These are phyloP conservation scores for Troides aeacus DNA, from an alignment of 2,888 invertebrate species.

Conservation along the genomic window DNA sequence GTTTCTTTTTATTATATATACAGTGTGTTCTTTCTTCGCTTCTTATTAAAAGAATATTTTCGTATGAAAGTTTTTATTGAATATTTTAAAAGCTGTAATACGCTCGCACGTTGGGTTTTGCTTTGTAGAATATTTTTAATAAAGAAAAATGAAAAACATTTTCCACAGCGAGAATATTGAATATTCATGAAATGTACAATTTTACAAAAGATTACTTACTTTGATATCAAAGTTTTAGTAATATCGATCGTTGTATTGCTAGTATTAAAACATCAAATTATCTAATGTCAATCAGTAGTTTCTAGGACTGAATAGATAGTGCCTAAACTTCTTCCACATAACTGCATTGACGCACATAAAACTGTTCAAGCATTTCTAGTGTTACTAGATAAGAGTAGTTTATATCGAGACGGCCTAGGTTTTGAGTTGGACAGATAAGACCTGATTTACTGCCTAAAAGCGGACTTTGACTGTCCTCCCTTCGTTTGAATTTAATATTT, in stretches of 20 bases:
- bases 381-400: slow-evolving; percentile 35
- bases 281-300: background rate
- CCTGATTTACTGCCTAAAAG: slow-evolving; percentile 44
- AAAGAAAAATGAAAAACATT: no score
- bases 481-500: slow-evolving; percentile 23
- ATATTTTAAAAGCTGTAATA: background rate
- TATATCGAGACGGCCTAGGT: slow-evolving; percentile 36
- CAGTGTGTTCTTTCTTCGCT: background rate
- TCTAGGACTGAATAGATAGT: background rate
- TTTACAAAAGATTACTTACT: no score
- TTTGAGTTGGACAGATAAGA: slow-evolving; percentile 38
- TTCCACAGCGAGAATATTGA: no score
- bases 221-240: no score
- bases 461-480: slow-evolving; percentile 42
- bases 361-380: slow-evolving; percentile 33
- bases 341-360: slow-evolving; percentile 23
- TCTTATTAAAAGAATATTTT: background rate
- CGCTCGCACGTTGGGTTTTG: no score
- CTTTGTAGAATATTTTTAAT: no score
- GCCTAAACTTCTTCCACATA: slow-evolving; percentile 1
- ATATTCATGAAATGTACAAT: no score
- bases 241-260: background rate
- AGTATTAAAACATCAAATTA: background rate
- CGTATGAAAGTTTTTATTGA: background rate
- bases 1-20: slow-evolving; percentile 1